Percentiles rank a stretch among this genome's conserved stretches.
These are phyloP conservation scores for Cirrhinus mrigala DNA, from an alignment of 2,797 vertebrate species.

Conservation along the genomic window DNA sequence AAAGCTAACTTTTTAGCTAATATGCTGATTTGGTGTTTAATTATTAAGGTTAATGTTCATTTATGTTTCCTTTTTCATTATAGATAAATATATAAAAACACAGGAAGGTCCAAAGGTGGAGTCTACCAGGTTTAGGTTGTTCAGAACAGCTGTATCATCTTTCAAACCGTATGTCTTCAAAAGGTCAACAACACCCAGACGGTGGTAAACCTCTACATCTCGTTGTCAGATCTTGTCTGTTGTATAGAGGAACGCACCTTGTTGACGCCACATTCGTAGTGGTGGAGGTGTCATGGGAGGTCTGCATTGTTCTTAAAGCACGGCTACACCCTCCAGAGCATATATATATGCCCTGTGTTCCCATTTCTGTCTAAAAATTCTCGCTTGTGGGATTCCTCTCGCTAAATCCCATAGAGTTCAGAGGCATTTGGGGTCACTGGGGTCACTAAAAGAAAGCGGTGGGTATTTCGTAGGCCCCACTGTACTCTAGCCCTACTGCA, in stretches of 20 bases:
- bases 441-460: constrained; percentile 16
- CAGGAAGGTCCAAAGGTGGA: not conserved
- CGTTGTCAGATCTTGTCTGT: constrained; percentile 6
- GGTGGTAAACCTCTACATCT: not conserved
- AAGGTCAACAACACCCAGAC: constrained; percentile 8
- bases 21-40: not conserved
- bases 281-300: constrained; percentile 1
- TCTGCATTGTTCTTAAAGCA: constrained; percentile 31
- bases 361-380: constrained; percentile 21
- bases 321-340: not conserved
- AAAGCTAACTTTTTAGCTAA: not conserved
- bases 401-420: constrained; percentile 19
- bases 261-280: constrained; percentile 5
- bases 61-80: fast-evolving
- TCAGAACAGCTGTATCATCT: not conserved
- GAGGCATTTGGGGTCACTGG: constrained; percentile 30
- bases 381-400: constrained; percentile 2
- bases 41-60: not conserved
- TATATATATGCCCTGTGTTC: not conserved
- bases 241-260: constrained; percentile 8
- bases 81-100: not conserved
- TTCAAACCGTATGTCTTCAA: not conserved
- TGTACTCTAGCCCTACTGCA: constrained; percentile 52
- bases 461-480: constrained; percentile 12
- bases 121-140: not conserved